Percentiles rank a stretch among this genome's conserved stretches.
These are phyloP conservation scores for Poeciliopsis presidionis DNA, from an alignment of 2,797 vertebrate genomes.

Conservation along the genomic window DNA sequence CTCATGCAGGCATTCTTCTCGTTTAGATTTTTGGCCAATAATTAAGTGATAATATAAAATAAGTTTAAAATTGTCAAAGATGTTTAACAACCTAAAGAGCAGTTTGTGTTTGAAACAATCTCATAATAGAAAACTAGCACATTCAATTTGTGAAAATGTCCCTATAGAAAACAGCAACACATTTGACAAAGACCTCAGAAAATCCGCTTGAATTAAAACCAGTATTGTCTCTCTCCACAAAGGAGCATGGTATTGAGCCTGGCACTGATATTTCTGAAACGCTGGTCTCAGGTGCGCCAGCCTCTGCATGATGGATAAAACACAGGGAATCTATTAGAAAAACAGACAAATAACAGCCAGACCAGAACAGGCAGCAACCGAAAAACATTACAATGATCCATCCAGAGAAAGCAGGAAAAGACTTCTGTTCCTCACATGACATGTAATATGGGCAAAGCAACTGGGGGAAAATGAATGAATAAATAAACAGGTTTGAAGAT, in stretches of 20 bases:
- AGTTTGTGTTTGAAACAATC: background rate
- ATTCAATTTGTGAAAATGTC: background rate
- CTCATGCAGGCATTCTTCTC: background rate
- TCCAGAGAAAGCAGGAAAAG: slow-evolving; percentile 19
- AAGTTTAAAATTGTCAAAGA: background rate
- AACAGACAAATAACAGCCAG: slow-evolving; percentile 44
- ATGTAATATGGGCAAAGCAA: slow-evolving; percentile 22
- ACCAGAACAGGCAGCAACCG: slow-evolving; percentile 18
- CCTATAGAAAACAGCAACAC: background rate
- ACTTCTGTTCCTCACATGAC: slow-evolving; percentile 11
- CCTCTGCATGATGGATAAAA: slow-evolving; percentile 36
- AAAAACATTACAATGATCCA: slow-evolving; percentile 21
- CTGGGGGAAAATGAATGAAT: slow-evolving; percentile 30
- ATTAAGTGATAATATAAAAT: background rate
- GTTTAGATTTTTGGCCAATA: background rate
- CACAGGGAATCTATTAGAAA: slow-evolving; percentile 51
- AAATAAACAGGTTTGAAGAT: slow-evolving; percentile 36
- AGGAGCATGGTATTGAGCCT: slow-evolving; percentile 19
- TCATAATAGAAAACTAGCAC: background rate
- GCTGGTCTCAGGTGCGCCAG: slow-evolving; percentile 39
- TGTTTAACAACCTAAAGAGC: background rate
- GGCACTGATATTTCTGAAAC: slow-evolving; percentile 26
- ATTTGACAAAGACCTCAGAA: background rate
- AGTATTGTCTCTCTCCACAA: slow-evolving; percentile 6
- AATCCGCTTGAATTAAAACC: slow-evolving; percentile 12